Evolutionary conservation across 2,797 vertebrate genomes (phyloP).

Genomic region (Danio kyathit): DNA sequence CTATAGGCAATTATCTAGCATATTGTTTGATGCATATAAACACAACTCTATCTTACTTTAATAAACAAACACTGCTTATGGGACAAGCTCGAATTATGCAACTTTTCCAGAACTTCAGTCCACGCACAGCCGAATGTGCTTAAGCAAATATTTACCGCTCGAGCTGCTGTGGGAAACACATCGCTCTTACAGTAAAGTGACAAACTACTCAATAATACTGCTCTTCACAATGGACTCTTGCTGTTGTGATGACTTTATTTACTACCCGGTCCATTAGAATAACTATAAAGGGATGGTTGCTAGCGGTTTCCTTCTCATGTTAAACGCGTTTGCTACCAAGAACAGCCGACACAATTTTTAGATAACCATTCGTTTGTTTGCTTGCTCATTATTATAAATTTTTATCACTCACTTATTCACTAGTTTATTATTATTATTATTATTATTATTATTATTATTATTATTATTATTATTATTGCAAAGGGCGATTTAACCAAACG

Average conservation of each 20-base stretch:
- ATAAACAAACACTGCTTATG: background rate
- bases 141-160: constrained; percentile 48
- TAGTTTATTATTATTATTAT: background rate
- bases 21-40: background rate
- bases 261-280: constrained; percentile 43
- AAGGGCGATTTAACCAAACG: background rate
- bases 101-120: background rate
- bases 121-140: background rate
- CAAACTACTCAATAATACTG: constrained; percentile 27
- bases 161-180: constrained; percentile 23
- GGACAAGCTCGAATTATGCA: background rate
- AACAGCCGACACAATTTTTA: background rate
- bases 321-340: constrained; percentile 6
- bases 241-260: constrained; percentile 47
- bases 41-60: background rate
- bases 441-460: too few species aligned
- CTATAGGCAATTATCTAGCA: too few species aligned
- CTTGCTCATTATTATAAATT: too few species aligned
- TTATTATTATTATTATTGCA: background rate
- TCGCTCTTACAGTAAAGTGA: constrained; percentile 31
- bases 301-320: constrained; percentile 46
- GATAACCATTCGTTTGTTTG: background rate
- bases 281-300: constrained; percentile 33
- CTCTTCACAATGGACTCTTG: constrained; percentile 28
- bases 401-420: background rate